Conservation (phyloP, 2,888 invertebrate genomes). For the Leuctra nigra region DNA sequence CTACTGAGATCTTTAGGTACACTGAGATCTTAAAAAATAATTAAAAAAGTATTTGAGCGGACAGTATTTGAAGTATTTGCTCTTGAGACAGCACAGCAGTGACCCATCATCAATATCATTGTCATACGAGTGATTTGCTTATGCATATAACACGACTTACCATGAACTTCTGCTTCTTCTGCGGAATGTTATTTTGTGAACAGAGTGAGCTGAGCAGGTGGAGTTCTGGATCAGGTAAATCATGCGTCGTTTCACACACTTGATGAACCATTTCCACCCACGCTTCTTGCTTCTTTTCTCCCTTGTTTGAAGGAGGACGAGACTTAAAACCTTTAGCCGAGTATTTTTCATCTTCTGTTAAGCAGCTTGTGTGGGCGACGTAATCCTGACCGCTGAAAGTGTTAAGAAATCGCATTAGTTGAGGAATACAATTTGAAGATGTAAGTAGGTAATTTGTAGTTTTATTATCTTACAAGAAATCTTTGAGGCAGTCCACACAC, state of each 20-base stretch:
- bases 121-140: background rate
- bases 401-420: constrained; percentile 25
- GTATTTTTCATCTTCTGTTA: constrained; percentile 82
- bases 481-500: constrained; percentile 91
- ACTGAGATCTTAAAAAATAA: constrained; percentile 1
- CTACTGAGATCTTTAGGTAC: no score
- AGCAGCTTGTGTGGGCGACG: constrained; percentile 72
- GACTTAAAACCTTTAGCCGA: constrained; percentile 71
- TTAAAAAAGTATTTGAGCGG: constrained; percentile 1
- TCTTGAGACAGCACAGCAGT: background rate
- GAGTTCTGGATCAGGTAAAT: constrained; percentile 50
- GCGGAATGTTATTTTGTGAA: constrained; percentile 71
- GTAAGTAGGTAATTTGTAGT: background rate
- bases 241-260: constrained; percentile 51
- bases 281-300: constrained; percentile 76
- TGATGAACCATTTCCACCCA: constrained; percentile 71
- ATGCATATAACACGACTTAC: constrained; percentile 31
- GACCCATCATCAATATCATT: background rate
- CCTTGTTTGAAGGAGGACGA: constrained; percentile 66
- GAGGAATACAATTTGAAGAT: background rate
- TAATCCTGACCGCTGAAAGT: constrained; percentile 66
- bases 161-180: constrained; percentile 74
- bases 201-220: constrained; percentile 61
- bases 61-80: no score
- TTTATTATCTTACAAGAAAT: constrained; percentile 60